phyloP scores from a whole-genome alignment of 2,797 vertebrate species.

The Carduelis carduelis region DNA sequence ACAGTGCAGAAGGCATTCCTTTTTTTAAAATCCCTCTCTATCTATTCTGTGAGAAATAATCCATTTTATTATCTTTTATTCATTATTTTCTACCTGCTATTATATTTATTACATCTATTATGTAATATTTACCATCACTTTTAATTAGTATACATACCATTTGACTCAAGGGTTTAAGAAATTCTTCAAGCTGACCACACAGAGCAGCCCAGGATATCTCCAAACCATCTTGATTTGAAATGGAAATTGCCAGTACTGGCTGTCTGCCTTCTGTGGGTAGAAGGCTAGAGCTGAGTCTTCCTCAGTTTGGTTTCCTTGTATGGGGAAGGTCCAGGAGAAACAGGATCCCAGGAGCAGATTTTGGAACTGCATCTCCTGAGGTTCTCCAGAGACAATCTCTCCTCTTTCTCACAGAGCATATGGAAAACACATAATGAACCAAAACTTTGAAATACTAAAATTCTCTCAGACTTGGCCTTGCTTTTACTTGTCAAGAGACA shows the following conservation, averaged over 20 bases:
- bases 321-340: not conserved
- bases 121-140: not conserved
- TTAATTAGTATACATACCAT: not conserved
- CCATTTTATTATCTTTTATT: not conserved
- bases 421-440: not conserved
- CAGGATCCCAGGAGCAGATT: not conserved
- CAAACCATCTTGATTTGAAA: not conserved
- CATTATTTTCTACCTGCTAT: not conserved
- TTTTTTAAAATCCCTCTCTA: not conserved
- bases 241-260: not conserved
- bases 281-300: not conserved
- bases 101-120: not conserved
- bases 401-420: not conserved
- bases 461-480: not conserved
- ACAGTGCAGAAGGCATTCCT: not conserved
- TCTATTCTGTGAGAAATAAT: not conserved
- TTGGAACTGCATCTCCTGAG: not conserved
- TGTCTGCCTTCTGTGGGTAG: not conserved
- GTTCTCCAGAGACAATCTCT: not conserved
- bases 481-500: not conserved
- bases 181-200: not conserved
- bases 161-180: not conserved
- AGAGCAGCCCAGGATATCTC: not conserved
- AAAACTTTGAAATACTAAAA: not conserved
- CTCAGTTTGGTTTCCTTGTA: not conserved